Evolutionary conservation across 2,113 vertebrate genomes (phyloP).

Genomic region (Amblyornis subalaris): DNA sequence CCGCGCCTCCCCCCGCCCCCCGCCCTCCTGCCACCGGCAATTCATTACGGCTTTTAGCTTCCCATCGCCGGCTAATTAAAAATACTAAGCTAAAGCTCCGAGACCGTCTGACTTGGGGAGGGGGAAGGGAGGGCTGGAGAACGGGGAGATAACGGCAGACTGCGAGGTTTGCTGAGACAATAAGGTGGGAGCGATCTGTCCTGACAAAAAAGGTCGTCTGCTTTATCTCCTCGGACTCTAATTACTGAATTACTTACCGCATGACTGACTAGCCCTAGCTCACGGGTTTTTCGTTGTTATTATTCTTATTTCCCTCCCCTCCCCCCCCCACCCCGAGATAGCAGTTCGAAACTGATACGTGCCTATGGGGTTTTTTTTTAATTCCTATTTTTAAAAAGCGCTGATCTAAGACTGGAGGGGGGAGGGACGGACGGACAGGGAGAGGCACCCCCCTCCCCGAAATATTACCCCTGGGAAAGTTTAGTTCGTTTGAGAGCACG

Average conservation of each 20-base stretch:
- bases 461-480: conserved; percentile 46
- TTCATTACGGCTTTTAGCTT: conserved; percentile 81
- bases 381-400: neutral
- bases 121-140: neutral
- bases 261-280: conserved; percentile 55
- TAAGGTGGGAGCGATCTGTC: conserved; percentile 38
- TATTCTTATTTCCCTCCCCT: neutral
- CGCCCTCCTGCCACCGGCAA: too few species aligned
- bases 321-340: too few species aligned
- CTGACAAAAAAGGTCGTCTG: conserved; percentile 63
- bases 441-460: neutral
- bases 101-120: conserved; percentile 56
- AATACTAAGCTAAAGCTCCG: conserved; percentile 72
- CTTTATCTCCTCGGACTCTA: conserved; percentile 54
- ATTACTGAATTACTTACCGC: conserved; percentile 70
- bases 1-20: too few species aligned
- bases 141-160: conserved; percentile 38
- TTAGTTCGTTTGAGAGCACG: conserved; percentile 27
- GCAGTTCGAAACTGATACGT: neutral
- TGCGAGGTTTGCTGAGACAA: conserved; percentile 47
- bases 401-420: neutral
- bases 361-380: conserved; percentile 38
- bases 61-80: conserved; percentile 81
- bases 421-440: neutral
- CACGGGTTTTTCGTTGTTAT: neutral